phyloP scores from a whole-genome alignment of 2,113 vertebrate species.

The Callopanchax toddi region DNA sequence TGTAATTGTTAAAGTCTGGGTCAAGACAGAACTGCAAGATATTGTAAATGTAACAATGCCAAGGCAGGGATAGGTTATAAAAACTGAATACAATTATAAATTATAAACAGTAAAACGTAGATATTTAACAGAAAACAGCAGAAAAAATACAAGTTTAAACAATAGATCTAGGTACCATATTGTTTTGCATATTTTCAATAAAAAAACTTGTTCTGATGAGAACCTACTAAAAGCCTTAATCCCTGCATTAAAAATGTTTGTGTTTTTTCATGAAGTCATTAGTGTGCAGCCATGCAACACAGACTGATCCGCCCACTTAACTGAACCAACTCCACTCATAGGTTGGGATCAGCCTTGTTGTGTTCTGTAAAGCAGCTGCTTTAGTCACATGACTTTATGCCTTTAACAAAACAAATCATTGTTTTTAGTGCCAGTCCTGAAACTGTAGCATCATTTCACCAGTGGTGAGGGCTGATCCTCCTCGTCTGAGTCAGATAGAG shows the following conservation, averaged over 20 bases:
- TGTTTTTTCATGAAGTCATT: neutral
- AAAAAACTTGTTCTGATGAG: no score
- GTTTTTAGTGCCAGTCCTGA: neutral
- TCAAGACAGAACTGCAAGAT: no score
- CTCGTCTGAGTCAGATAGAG: conserved; percentile 85
- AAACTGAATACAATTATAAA: no score
- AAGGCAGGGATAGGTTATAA: neutral
- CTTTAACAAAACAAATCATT: no score
- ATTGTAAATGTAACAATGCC: neutral
- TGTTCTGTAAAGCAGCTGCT: neutral
- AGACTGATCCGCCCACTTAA: neutral
- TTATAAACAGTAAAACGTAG: no score
- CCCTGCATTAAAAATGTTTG: neutral
- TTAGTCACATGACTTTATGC: neutral
- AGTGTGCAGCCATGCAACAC: neutral
- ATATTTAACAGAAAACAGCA: no score
- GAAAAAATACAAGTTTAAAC: no score
- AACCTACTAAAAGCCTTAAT: neutral
- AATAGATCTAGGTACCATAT: no score
- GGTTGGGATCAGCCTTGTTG: neutral
- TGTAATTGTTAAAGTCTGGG: no score
- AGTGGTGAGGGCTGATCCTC: conserved; percentile 82
- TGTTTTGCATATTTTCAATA: no score
- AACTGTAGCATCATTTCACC: conserved; percentile 77
- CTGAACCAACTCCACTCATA: neutral